phyloP scores from a whole-genome alignment of 2,113 vertebrate genomes.

The Indicator maculatus region DNA sequence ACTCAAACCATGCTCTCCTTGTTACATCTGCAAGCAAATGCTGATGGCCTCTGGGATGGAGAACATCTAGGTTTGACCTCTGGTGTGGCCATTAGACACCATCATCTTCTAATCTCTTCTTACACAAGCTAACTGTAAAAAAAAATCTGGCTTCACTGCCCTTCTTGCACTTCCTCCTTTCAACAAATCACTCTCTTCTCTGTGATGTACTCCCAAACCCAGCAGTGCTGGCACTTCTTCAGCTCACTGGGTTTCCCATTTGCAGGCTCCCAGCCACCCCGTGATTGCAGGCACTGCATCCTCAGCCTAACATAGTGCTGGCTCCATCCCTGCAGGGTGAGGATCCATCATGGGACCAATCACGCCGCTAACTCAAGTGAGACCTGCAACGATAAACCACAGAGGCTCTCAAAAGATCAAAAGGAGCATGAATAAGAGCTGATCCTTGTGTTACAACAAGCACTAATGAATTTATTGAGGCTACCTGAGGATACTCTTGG shows the following conservation, averaged over 20 bases:
- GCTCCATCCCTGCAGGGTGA: not conserved
- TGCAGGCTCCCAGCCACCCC: not conserved
- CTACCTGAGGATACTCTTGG: not conserved
- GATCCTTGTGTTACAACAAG: not conserved
- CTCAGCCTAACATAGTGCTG: not conserved
- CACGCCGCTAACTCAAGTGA: not conserved
- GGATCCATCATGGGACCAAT: not conserved
- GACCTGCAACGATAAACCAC: not conserved
- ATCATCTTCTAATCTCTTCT: not conserved
- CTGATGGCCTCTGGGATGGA: not conserved
- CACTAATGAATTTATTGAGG: not conserved
- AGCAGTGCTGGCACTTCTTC: not conserved
- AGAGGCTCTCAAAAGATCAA: not conserved
- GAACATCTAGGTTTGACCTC: not conserved
- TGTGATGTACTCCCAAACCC: not conserved
- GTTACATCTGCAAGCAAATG: rapidly evolving
- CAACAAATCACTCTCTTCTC: not conserved
- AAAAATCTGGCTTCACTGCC: not conserved
- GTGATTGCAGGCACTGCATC: not conserved
- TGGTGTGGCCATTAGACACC: not conserved
- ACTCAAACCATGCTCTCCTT: not conserved
- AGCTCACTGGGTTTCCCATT: not conserved
- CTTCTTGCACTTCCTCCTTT: not conserved
- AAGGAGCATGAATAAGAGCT: not conserved
- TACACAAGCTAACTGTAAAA: not conserved